These are phyloP conservation scores for Limenitis camilla DNA, from an alignment of 2,888 invertebrate species.

Conservation along the genomic window DNA sequence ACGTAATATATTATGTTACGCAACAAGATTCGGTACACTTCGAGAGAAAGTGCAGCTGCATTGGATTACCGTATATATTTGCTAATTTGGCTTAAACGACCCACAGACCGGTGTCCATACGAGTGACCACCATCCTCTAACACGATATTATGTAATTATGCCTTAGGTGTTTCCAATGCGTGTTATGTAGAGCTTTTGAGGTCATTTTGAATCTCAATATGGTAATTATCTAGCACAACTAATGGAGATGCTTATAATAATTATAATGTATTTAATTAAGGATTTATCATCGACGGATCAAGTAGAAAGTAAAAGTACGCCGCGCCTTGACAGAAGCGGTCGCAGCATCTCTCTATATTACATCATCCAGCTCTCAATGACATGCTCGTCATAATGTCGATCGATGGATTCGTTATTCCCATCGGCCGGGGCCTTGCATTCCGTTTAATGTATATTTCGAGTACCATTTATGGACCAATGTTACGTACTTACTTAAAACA, in stretches of 20 bases:
- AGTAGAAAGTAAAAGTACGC: constrained; percentile 27
- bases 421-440: constrained; percentile 13
- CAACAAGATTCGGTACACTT: constrained; percentile 41
- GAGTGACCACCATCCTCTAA: constrained; percentile 8
- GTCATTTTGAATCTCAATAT: background rate
- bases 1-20: constrained; percentile 15
- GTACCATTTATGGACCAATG: constrained; percentile 24
- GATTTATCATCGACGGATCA: background rate
- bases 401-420: constrained; percentile 11
- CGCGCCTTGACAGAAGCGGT: constrained; percentile 23
- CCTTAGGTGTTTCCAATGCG: no score
- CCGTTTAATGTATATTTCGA: constrained; percentile 21
- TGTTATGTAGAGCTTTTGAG: no score
- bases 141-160: background rate
- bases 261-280: background rate
- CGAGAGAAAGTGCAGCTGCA: constrained; percentile 58
- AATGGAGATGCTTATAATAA: background rate
- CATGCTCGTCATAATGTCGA: constrained; percentile 24
- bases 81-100: constrained; percentile 37
- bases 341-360: constrained; percentile 17
- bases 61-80: constrained; percentile 34
- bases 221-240: background rate
- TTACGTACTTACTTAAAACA: constrained; percentile 22
- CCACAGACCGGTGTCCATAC: constrained; percentile 12
- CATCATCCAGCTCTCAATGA: constrained; percentile 24